Evolutionary conservation across 2,113 vertebrate genomes (phyloP).

Genomic region (Ahaetulla prasina): DNA sequence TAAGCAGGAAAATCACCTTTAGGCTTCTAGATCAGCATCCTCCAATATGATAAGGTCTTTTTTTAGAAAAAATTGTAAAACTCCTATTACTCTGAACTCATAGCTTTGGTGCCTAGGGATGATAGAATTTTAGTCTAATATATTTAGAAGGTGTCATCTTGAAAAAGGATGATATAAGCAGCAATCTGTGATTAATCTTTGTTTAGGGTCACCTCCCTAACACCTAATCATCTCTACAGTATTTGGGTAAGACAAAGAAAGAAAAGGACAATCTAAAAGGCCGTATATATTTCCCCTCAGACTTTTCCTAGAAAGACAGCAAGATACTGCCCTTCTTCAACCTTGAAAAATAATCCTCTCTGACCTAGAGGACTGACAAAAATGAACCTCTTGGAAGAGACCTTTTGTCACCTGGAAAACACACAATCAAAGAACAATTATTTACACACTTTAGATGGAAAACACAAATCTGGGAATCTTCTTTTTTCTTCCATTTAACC

Average conservation of each 20-base stretch:
- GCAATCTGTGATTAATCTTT: neutral
- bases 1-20: neutral
- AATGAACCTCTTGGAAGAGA: constrained; percentile 15
- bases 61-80: neutral
- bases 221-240: constrained; percentile 67
- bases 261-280: constrained; percentile 57
- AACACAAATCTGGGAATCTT: neutral
- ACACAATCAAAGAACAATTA: constrained; percentile 34
- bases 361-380: constrained; percentile 36
- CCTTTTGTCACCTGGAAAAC: constrained; percentile 26
- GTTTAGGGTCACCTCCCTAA: neutral
- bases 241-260: constrained; percentile 69
- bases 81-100: neutral
- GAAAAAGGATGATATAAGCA: neutral
- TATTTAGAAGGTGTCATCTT: neutral
- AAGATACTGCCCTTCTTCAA: constrained; percentile 51
- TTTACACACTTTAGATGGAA: constrained; percentile 24
- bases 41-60: neutral
- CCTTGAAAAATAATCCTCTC: constrained; percentile 21
- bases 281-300: neutral
- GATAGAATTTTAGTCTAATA: neutral
- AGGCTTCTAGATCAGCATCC: neutral
- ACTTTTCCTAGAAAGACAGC: constrained; percentile 67
- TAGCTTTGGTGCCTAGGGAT: neutral
- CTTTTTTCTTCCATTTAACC: constrained; percentile 35